Percentiles rank a stretch among this genome's conserved stretches.
phyloP scores from a whole-genome alignment of 2,797 vertebrate species.

The Gobio occitaniae region DNA sequence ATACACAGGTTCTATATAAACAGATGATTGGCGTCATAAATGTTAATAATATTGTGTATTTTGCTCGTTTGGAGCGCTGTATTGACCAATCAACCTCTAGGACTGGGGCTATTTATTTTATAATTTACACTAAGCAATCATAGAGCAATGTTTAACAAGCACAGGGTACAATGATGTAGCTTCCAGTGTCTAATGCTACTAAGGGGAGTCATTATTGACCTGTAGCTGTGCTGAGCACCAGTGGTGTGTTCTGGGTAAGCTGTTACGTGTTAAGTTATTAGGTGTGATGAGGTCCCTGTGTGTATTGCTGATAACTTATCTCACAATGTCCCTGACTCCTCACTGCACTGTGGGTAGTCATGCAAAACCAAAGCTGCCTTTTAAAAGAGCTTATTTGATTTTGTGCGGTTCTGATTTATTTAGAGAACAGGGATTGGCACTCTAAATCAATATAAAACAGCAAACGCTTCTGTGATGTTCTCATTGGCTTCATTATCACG shows the following conservation, averaged over 20 bases:
- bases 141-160: constrained; percentile 2
- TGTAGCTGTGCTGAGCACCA: constrained; percentile 8
- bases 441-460: constrained; percentile 37
- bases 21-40: background rate
- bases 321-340: constrained; percentile 32
- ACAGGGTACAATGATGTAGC: background rate
- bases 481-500: constrained; percentile 9
- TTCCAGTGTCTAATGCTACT: background rate
- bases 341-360: constrained; percentile 42
- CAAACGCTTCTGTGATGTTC: constrained; percentile 18
- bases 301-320: constrained; percentile 59
- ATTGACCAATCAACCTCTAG: background rate
- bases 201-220: constrained; percentile 31
- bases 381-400: constrained; percentile 46
- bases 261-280: constrained; percentile 46
- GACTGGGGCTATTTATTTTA: background rate
- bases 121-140: constrained; percentile 1
- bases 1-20: background rate
- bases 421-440: constrained; percentile 50
- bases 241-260: constrained; percentile 25
- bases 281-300: constrained; percentile 49
- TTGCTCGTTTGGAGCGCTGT: background rate
- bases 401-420: constrained; percentile 34
- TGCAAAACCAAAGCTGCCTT: constrained; percentile 30
- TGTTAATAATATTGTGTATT: background rate